phyloP scores from a whole-genome alignment of 1,140 invertebrate species.

The Halictus rubicundus region DNA sequence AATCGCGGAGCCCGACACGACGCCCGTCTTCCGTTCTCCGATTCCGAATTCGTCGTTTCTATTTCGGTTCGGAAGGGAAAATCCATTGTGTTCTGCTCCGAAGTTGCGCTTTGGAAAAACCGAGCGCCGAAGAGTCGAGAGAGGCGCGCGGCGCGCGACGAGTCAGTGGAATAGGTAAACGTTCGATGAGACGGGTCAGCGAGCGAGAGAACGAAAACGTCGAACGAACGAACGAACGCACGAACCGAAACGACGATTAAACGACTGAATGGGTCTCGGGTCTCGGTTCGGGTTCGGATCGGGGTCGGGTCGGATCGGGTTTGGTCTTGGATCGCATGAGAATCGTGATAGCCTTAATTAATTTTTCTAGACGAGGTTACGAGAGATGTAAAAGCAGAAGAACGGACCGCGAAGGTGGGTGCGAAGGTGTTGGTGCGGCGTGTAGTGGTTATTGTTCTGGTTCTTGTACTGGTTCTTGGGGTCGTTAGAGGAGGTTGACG shows the following conservation, averaged over 20 bases:
- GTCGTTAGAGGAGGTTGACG: conserved; percentile 69
- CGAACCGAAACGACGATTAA: background rate
- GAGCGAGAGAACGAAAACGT: background rate
- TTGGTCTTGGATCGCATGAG: conserved; percentile 16
- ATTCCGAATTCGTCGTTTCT: too few species aligned
- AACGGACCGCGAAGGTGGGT: conserved; percentile 85
- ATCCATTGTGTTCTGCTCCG: too few species aligned
- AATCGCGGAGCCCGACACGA: conserved; percentile 1
- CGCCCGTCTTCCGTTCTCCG: too few species aligned
- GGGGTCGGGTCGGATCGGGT: background rate
- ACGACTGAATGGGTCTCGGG: conserved; percentile 32
- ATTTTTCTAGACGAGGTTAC: conserved; percentile 55
- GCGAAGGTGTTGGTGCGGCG: conserved; percentile 82
- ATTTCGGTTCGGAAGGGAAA: too few species aligned
- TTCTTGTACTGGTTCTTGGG: conserved; percentile 74
- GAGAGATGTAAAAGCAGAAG: conserved; percentile 57
- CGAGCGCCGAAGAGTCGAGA: too few species aligned
- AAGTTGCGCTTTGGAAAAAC: too few species aligned
- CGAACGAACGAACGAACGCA: background rate
- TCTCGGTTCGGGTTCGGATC: background rate
- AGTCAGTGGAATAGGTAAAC: background rate
- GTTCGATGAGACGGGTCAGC: background rate
- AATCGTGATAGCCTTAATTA: conserved; percentile 46
- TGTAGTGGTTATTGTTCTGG: conserved; percentile 79
- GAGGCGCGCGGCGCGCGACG: background rate